These are phyloP conservation scores for Acanthurus lineatus DNA, from an alignment of 2,797 vertebrate genomes.

Conservation along the genomic window DNA sequence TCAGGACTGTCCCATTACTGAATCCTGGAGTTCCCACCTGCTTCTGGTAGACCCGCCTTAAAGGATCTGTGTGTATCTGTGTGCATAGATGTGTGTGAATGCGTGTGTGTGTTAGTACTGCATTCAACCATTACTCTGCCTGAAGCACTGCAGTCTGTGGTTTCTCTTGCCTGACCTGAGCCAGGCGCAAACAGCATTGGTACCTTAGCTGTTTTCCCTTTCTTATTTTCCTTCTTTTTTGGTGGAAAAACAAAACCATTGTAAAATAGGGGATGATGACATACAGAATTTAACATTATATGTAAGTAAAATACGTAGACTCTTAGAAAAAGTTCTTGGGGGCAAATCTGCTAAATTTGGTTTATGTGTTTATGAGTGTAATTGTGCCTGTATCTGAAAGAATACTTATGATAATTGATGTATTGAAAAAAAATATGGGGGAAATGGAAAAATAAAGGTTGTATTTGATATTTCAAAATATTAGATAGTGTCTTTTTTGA, in stretches of 20 bases:
- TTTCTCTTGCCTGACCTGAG: conserved; percentile 24
- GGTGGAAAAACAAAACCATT: not conserved
- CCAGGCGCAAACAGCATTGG: conserved; percentile 12
- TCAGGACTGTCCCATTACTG: conserved; percentile 74
- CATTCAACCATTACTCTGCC: conserved; percentile 28
- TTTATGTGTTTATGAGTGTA: no score
- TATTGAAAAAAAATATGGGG: no score
- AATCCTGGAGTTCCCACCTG: conserved; percentile 78
- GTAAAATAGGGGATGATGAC: no score
- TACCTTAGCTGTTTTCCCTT: not conserved
- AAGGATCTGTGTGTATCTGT: conserved; percentile 9
- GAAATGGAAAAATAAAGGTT: no score
- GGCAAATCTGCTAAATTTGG: no score
- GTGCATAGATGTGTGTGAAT: conserved; percentile 11
- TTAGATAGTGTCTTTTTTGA: no score
- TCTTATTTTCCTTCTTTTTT: not conserved
- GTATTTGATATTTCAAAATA: no score
- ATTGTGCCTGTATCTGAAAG: no score
- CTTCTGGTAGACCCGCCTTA: conserved; percentile 39
- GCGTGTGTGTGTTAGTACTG: conserved; percentile 19
- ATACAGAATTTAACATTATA: no score
- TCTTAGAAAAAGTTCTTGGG: no score
- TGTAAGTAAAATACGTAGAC: no score
- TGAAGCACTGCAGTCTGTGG: conserved; percentile 33
- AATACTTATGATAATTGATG: no score